A percentile compares a stretch with the other conserved stretches of the same genome.
Evolutionary conservation across 1,140 invertebrate genomes (phyloP).

Genomic region (Drosophila kohkoa): DNA sequence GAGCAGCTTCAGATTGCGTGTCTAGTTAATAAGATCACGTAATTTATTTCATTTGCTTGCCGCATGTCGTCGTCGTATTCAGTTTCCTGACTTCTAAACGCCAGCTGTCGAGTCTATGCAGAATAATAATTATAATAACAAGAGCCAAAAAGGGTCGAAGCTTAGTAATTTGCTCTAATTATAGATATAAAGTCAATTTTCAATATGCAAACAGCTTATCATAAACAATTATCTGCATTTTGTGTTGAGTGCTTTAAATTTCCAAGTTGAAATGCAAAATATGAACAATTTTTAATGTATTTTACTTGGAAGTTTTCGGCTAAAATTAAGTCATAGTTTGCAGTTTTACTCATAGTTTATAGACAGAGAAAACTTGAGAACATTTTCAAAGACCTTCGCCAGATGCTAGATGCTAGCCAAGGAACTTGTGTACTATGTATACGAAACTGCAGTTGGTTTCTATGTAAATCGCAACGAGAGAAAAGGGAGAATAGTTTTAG

Average conservation of each 20-base stretch:
- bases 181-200: slow-evolving; percentile 5
- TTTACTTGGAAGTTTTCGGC: neutral
- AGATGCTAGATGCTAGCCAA: slow-evolving; percentile 4
- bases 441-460: slow-evolving; percentile 6
- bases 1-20: slow-evolving; percentile 17
- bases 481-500: neutral
- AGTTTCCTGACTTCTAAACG: neutral
- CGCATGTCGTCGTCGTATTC: slow-evolving; percentile 26
- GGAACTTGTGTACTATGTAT: neutral
- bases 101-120: neutral
- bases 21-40: slow-evolving; percentile 79
- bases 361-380: neutral
- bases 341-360: neutral
- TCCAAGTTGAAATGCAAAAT: neutral
- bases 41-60: slow-evolving; percentile 73
- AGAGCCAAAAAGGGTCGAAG: neutral
- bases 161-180: slow-evolving; percentile 17
- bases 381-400: neutral
- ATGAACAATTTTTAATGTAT: neutral
- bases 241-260: neutral
- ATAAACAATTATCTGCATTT: neutral
- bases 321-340: neutral
- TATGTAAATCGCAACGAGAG: slow-evolving; percentile 1
- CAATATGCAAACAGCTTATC: neutral
- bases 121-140: slow-evolving; percentile 16